Base-by-base conservation (phyloP, 2,113 vertebrate genomes). In the Puffinus mauretanicus region DNA sequence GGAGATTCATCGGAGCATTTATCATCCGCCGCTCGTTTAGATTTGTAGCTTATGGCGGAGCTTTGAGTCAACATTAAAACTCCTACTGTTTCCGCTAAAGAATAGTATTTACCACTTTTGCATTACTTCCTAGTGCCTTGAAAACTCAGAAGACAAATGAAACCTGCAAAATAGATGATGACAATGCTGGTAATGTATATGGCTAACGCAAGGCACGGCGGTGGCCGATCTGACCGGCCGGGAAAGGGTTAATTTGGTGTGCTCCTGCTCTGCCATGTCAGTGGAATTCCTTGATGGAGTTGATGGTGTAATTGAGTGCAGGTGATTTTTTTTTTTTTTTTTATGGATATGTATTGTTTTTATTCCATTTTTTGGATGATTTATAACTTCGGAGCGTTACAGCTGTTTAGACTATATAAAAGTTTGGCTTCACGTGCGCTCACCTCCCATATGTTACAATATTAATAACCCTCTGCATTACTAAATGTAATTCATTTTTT, bases 211-310 rank as follows among this genome's bases (percentile, higher is more conserved):
- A 13, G 79, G 34, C 14, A 0, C 1, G 2, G 5, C 0, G 22
- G 24, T 62, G 47, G 24, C 32, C 0, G 2, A 5, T 16, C 42
- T 21, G 30, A 25, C 14, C 1, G 0, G 13, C 51, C 2, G 0
- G 7, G 47, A 16, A 58, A 52, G 66, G 40, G 67, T 90, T 90
- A 88, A 15, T 83, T 52, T 46, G 76, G 6, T 6, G 7, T 29
- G 47, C 44, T 79, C 38, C 12, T 6, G 12, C 71, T 57, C 76
- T 61, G 25, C 72, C 42, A 7, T 36, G 73, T n/a, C 80, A n/a
- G 13, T 34, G 84, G 16, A 86, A 86, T 89, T 84, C 69, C 26
- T 19, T 71, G 83, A 67, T 47, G 69, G 86, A 62, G n/a, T 9
- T 64, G 51, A 25, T 84, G 78, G 46, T 27, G 24, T 88, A 71